A percentile compares a stretch with the other conserved stretches of the same genome.
These are phyloP conservation scores for Pelagia noctiluca DNA, from an alignment of 30 jellyfish, hydroid and myxozoan genomes.

Conservation along the genomic window DNA sequence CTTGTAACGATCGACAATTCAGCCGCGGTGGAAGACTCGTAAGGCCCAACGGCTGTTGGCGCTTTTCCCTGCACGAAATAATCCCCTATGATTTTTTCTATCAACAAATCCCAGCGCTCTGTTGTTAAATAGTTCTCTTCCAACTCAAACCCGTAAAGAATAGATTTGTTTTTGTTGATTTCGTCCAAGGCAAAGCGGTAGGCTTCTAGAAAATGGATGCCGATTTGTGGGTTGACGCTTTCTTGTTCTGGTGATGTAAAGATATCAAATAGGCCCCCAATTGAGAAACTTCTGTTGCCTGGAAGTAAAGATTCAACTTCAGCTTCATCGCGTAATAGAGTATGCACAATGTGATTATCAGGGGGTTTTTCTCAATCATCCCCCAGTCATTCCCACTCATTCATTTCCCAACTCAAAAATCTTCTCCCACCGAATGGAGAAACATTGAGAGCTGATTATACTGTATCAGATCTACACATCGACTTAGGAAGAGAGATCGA, in stretches of 20 bases:
- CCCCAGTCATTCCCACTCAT: no score
- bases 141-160: slow-evolving; percentile 74
- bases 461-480: no score
- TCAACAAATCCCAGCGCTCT: neutral
- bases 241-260: neutral
- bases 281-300: slow-evolving; percentile 66
- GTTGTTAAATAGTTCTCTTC: neutral
- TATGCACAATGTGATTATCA: no score
- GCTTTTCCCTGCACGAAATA: slow-evolving; percentile 20
- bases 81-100: neutral
- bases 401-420: no score
- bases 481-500: no score
- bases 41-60: slow-evolving; percentile 75
- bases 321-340: no score
- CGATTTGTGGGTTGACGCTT: slow-evolving; percentile 70
- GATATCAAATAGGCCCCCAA: slow-evolving; percentile 68
- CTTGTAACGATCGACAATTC: slow-evolving; percentile 49
- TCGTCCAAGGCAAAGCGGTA: slow-evolving; percentile 61
- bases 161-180: slow-evolving; percentile 67
- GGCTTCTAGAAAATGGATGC: slow-evolving; percentile 78
- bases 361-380: no score
- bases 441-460: no score
- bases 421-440: no score
- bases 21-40: slow-evolving; percentile 58
- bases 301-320: neutral